phyloP scores from a whole-genome alignment of 2,113 vertebrate species.

The Psilopsiagon aurifrons region DNA sequence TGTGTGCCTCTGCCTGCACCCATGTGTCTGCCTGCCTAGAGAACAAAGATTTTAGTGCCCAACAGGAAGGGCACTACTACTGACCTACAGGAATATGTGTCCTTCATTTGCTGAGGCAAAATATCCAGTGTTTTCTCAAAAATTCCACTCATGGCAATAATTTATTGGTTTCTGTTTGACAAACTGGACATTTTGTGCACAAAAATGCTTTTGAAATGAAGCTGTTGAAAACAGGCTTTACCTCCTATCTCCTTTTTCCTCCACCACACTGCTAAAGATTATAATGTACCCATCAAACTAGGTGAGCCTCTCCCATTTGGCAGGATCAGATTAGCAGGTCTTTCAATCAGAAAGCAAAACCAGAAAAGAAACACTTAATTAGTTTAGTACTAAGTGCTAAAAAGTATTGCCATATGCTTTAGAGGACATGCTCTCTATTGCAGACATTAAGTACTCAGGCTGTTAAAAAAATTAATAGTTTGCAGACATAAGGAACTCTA shows the following conservation, averaged over 20 bases:
- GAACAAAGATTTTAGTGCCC: background rate
- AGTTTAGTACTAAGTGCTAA: background rate
- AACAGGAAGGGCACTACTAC: background rate
- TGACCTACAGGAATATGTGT: background rate
- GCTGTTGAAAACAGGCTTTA: background rate
- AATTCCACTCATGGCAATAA: background rate
- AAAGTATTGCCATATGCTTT: background rate
- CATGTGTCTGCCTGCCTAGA: background rate
- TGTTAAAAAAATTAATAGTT: slow-evolving; percentile 43
- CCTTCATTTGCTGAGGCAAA: background rate
- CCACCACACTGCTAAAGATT: background rate
- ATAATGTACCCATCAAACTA: background rate
- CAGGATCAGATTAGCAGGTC: background rate
- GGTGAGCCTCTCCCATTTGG: background rate
- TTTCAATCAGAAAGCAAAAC: background rate
- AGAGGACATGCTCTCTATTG: background rate
- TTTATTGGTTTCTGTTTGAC: background rate
- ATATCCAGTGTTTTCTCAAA: background rate
- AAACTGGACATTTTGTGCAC: background rate
- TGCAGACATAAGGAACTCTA: background rate
- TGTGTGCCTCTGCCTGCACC: background rate
- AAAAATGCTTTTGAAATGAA: background rate
- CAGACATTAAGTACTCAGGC: background rate
- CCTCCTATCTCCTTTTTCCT: background rate
- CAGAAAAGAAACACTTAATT: background rate